phyloP scores from a whole-genome alignment of 2,797 vertebrate genomes.

The Pseudocheirus occidentalis region DNA sequence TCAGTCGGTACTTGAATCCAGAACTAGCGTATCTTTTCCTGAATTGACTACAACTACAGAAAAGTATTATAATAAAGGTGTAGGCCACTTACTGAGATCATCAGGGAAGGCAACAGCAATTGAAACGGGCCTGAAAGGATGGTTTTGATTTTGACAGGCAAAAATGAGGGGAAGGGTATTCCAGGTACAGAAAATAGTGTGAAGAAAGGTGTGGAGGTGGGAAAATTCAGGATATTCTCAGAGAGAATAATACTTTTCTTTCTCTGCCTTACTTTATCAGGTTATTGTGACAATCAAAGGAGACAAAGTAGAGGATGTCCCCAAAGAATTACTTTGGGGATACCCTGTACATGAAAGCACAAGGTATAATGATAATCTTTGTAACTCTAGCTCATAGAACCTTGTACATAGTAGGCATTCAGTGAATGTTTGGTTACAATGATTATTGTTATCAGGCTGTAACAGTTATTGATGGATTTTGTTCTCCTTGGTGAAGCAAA shows the following conservation, averaged over 20 bases:
- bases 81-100: background rate
- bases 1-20: background rate
- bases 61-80: background rate
- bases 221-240: background rate
- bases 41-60: background rate
- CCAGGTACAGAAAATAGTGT: background rate
- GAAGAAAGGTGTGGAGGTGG: background rate
- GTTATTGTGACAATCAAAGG: background rate
- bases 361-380: background rate
- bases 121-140: background rate
- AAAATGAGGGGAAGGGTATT: background rate
- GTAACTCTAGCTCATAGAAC: background rate
- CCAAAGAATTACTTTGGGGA: background rate
- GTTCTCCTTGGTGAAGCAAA: slow-evolving; percentile 13
- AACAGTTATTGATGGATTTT: background rate
- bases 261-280: background rate
- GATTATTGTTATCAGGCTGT: background rate
- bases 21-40: background rate
- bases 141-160: background rate
- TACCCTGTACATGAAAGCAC: background rate
- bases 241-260: background rate
- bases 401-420: background rate
- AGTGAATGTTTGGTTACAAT: background rate
- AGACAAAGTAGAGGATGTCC: background rate
- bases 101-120: background rate